A percentile compares a stretch with the other conserved stretches of the same genome.
Conservation (phyloP, 2,888 invertebrate genomes). For the Brachynemurus nebulosus region DNA sequence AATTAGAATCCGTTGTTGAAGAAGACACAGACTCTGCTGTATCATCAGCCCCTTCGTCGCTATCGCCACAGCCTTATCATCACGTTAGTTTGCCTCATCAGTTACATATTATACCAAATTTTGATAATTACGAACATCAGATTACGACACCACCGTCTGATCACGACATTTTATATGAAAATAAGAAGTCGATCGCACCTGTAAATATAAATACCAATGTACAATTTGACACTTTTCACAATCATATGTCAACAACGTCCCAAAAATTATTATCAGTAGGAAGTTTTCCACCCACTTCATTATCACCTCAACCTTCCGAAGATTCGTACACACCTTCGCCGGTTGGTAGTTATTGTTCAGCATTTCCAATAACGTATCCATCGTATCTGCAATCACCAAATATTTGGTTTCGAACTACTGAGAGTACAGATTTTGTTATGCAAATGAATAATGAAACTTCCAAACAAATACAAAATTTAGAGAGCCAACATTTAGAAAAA, state of each 20-base stretch:
- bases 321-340: conserved; percentile 13
- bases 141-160: no score
- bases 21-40: conserved; percentile 15
- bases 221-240: no score
- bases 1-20: conserved; percentile 9
- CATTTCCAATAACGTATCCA: conserved; percentile 8
- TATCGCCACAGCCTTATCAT: conserved; percentile 50
- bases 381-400: conserved; percentile 1
- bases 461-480: conserved; percentile 4
- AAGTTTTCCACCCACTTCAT: conserved; percentile 11
- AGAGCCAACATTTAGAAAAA: no score
- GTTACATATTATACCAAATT: no score
- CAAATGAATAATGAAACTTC: conserved; percentile 15
- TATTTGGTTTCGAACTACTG: background rate
- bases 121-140: no score
- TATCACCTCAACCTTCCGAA: conserved; percentile 15
- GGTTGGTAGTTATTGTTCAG: conserved; percentile 4
- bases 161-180: no score
- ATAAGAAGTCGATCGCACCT: no score
- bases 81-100: conserved; percentile 21
- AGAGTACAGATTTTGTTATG: background rate
- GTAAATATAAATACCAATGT: no score
- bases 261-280: no score
- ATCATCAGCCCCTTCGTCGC: conserved; percentile 48
- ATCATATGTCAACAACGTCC: no score